These are phyloP conservation scores for Hipposideros larvatus DNA, from an alignment of 2,797 vertebrate species.

Conservation along the genomic window DNA sequence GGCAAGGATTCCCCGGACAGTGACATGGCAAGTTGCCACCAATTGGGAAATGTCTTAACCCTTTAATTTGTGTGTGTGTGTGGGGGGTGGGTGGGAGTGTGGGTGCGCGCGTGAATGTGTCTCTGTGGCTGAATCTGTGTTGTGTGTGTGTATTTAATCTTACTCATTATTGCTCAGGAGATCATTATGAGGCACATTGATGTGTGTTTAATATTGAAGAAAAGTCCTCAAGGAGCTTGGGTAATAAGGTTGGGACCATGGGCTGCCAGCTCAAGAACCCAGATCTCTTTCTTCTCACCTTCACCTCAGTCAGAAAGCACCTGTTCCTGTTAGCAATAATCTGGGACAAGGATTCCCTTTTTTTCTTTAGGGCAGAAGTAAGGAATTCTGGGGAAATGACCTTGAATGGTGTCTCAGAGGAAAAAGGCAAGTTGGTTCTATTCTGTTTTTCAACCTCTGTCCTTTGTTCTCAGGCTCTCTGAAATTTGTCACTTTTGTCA, in stretches of 20 bases:
- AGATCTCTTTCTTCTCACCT: not conserved
- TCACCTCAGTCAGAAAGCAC: not conserved
- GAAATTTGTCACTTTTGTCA: slow-evolving; percentile 76
- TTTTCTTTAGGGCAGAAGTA: not conserved
- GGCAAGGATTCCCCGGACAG: not conserved
- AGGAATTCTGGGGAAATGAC: slow-evolving; percentile 45
- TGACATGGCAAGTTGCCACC: not conserved
- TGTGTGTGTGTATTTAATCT: not conserved
- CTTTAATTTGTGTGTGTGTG: not conserved
- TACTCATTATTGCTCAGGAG: not conserved
- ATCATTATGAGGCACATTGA: not conserved
- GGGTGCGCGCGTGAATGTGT: not conserved
- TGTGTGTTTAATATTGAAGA: slow-evolving; percentile 45
- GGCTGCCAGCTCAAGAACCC: not conserved
- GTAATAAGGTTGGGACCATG: not conserved
- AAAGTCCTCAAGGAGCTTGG: not conserved
- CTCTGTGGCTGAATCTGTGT: not conserved
- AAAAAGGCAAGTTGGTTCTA: not conserved
- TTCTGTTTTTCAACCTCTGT: not conserved
- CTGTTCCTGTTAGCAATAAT: not conserved
- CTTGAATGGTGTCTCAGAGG: slow-evolving; percentile 41
- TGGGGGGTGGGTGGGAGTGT: not conserved
- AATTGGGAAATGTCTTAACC: not conserved
- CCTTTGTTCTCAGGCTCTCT: slow-evolving; percentile 58
- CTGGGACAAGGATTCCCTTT: not conserved